Base-by-base conservation (phyloP, 2,113 vertebrate genomes). In the Centropristis striata region DNA sequence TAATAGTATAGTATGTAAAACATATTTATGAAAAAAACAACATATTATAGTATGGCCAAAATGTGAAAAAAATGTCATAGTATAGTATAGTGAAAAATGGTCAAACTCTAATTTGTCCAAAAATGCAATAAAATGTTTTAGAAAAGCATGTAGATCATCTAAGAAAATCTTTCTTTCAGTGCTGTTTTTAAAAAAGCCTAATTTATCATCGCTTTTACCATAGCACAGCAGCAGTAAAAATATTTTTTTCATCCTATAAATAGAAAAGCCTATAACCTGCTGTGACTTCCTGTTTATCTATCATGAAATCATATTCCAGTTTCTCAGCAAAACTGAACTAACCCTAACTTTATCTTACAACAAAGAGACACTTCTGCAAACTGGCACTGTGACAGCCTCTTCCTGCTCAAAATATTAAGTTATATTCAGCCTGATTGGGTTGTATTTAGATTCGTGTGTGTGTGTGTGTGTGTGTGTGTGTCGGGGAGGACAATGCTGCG, bases 401-500 rank as follows among this genome's bases (percentile, higher is more conserved):
- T 42, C 25, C 41, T 53, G 55, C 25, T 32, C n/a, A 49, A 36
- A 71, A 42, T 28, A 65, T 69, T 4, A 10, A 18, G 10, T 21
- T 72, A 68, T 32, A 58, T 66, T 70, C 20, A 8, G 7, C 12
- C 61, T 61, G 66, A n/a, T 27, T 8, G 32, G 13, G 71, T 36
- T 82, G 50, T 44, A 66, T 73, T 42, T 46, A 27, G 16, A 10
- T 14, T 71, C 20, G n/a, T 55, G 55, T 23, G 28, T 53, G 50
- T 21, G 70, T 27, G n/a, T 9, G 65, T 27, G 64, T 32, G 47
- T 12, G 70, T 14, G 54, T 39, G 49, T 54, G 58, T 20, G 68
- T 41, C 20, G 10, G 15, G 49, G 71, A 59, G 76, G 44, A 90
- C 77, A 87, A 81, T 58, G 78, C 81, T 85, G 83, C 67, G 86